Base-by-base conservation (phyloP, 2,797 vertebrate species). In the Eutrigla gurnardus region DNA sequence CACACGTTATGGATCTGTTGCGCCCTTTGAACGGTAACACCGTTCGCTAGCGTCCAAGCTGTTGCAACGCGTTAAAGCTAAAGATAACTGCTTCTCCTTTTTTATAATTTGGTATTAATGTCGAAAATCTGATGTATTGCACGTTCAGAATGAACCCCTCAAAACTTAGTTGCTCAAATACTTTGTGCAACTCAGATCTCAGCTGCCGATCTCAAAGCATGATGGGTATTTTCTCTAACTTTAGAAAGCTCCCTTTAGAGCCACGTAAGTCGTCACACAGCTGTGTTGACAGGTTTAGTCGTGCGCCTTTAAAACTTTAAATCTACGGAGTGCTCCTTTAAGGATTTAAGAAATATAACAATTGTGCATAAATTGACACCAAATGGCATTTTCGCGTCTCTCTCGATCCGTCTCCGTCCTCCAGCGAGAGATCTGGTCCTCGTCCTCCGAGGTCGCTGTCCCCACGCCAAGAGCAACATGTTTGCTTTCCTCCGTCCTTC, bases 391-490 rank as follows among this genome's bases (percentile, higher is more conserved):
- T 59, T 9, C 66, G 59, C 58, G 5, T 57, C 75, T 65, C 36
- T 52, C 39, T 58, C 64, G n/a, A 73, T 86, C 70, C 12, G 49
- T 77, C 80, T 81, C 83, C 64, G 60, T 79, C 73, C 59, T 61
- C 65, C 75, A 72, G 75, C 80, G 84, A 91, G 87, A 91, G 80
- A 83, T 87, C 55, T 78, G 45, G 35, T 73, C 78, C 78, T 53
- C 2, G 18, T 70, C 72, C 55, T 43, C 69, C 68, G 70, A 79
- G 75, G 83, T 82, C 40, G 39, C 71, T 60, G 73, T 88, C 87
- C 79, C 67, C 46, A 12, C 68, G 94, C 94, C 93, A 95, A 95
- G 70, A 93, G 91, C 91, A 95, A 94, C 93, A 95, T 93, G 89
- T 93, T 94, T 94, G 88, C 91, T 91, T 93, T 93, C 84, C 82